Evolutionary conservation across 2,888 invertebrate species (phyloP).

Genomic region (Ormia ochracea): DNA sequence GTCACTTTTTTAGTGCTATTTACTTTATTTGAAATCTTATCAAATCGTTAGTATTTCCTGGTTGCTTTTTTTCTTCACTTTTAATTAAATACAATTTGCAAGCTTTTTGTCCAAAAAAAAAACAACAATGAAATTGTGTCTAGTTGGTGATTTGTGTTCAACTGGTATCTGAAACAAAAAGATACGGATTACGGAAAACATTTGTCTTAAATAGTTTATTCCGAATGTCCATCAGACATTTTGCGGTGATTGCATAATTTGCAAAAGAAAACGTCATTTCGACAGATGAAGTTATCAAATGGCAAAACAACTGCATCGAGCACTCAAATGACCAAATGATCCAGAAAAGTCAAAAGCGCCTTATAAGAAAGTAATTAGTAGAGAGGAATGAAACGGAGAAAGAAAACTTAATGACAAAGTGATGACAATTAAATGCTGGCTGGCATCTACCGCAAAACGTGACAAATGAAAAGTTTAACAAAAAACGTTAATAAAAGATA

Average conservation of each 20-base stretch:
- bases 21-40: conserved; percentile 18
- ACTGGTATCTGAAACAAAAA: background rate
- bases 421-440: conserved; percentile 10
- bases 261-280: background rate
- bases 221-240: conserved; percentile 28
- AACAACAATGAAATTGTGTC: conserved; percentile 15
- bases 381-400: background rate
- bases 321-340: conserved; percentile 26
- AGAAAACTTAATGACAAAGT: background rate
- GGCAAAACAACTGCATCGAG: background rate
- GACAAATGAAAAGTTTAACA: conserved; percentile 5
- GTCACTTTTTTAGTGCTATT: conserved; percentile 13
- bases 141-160: background rate
- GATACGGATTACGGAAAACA: conserved; percentile 33
- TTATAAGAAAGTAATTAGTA: conserved; percentile 6
- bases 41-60: conserved; percentile 36
- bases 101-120: conserved; percentile 18
- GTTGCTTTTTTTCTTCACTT: background rate
- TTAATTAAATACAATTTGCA: conserved; percentile 41
- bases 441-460: conserved; percentile 1
- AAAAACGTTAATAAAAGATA: background rate
- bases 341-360: conserved; percentile 14
- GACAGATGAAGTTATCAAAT: conserved; percentile 25
- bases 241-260: conserved; percentile 28
- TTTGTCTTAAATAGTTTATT: conserved; percentile 37